These are phyloP conservation scores for Pachypsylla venusta DNA, from an alignment of 1,140 invertebrate species.

Conservation along the genomic window DNA sequence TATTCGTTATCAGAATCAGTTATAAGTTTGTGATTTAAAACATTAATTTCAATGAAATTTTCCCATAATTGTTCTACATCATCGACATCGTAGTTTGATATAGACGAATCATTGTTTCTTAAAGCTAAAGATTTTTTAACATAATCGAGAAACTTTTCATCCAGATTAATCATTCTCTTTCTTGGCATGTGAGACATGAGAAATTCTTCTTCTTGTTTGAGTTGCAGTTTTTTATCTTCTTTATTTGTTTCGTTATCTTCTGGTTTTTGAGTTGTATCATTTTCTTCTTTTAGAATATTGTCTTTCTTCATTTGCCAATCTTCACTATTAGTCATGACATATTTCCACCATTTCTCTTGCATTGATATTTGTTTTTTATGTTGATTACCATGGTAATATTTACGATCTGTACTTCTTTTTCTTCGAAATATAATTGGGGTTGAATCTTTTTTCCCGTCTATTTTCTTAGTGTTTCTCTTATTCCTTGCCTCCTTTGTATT, in stretches of 20 bases:
- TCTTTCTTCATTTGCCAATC: conserved; percentile 4
- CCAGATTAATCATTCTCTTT: neutral
- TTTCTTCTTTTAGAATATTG: neutral
- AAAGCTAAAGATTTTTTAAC: conserved; percentile 5
- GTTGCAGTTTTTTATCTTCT: neutral
- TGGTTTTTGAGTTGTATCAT: neutral
- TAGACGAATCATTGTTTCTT: neutral
- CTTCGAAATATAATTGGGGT: neutral
- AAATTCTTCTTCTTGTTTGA: neutral
- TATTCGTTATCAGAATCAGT: neutral
- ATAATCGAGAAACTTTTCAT: conserved; percentile 3
- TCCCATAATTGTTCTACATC: conserved; percentile 4
- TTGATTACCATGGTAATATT: neutral
- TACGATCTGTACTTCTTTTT: neutral
- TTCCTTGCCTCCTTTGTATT: neutral
- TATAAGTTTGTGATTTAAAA: conserved; percentile 5
- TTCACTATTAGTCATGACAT: neutral
- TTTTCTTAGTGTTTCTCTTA: neutral
- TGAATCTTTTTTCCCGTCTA: neutral
- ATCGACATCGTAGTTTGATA: neutral
- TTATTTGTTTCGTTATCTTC: neutral
- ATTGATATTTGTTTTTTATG: conserved; percentile 1
- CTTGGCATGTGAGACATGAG: neutral
- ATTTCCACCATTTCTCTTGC: conserved; percentile 8
- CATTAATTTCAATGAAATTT: conserved; percentile 4